Base-by-base conservation (phyloP, 2,113 vertebrate species). In the Dipodomys stephensi region DNA sequence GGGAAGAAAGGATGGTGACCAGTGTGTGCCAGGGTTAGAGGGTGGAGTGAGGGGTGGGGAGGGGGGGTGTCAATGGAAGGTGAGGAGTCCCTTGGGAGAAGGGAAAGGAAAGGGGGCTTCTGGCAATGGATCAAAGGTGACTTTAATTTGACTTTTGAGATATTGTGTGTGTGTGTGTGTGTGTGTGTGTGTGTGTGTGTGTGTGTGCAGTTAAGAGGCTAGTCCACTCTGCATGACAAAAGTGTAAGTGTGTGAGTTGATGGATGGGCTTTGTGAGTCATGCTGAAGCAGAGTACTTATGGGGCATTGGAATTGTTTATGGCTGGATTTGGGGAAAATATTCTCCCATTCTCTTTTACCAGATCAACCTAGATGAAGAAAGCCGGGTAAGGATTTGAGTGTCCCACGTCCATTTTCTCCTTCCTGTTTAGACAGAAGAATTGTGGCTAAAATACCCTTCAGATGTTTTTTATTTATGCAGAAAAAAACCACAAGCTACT, bases 141-240 rank as follows among this genome's bases (percentile, higher is more conserved):
- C 88, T 95, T 97, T 95, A 96, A 96, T 95, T 95, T 95, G 84
- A 57, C 84, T 96, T 96, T 96, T 93, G 94, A 96, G 90, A 94
- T 95, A 94, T 83, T 86, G 79, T 57, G n/a, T 68, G 49, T 69
- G 44, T 53, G 69, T 74, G 60, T 10, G 81, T 81, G 76, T 39
- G 35, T 73, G 60, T 71, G 32, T 44, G 44, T 83, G 71, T 16
- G 30, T 79, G 84, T n/a, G n/a, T n/a, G n/a, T n/a, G 23, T 16
- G 30, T 80, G 84, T 39, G 23, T 32, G 73, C 68, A 88, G 88
- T 89, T 65, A 49, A 68, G 32, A 49, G 53, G 93, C 72, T 35
- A 60, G 49, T 77, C 57, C 46, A 72, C 92, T 97, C 68, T 94
- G 96, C 94, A 91, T 94, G 94, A 98, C 96, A 95, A 98, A 95